A percentile compares a stretch with the other conserved stretches of the same genome.
These are phyloP conservation scores for Stictocephala bisonia DNA, from an alignment of 2,888 invertebrate genomes.

Conservation along the genomic window DNA sequence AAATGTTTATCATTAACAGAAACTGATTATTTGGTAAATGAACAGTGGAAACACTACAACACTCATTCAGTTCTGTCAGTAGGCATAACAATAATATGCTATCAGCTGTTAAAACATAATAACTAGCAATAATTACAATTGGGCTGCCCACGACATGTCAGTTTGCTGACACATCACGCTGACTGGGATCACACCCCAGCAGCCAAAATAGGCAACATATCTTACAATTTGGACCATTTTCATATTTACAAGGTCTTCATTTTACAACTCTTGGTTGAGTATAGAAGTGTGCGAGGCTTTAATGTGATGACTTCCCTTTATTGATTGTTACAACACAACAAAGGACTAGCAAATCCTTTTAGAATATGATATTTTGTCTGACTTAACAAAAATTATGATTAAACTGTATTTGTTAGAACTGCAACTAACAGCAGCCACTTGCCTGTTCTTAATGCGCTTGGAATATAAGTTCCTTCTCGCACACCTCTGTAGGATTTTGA, in stretches of 20 bases:
- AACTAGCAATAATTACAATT: constrained; percentile 36
- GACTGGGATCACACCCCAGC: constrained; percentile 33
- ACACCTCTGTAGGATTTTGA: constrained; percentile 12
- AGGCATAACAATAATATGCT: constrained; percentile 22
- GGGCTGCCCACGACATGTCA: too few species aligned
- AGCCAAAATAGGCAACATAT: constrained; percentile 4
- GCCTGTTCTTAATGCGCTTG: too few species aligned
- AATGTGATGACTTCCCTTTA: too few species aligned
- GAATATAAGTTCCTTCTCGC: too few species aligned
- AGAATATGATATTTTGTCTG: too few species aligned
- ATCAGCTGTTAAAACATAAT: constrained; percentile 18
- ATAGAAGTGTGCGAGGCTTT: background rate
- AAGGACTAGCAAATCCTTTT: too few species aligned
- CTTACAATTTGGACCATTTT: constrained; percentile 4
- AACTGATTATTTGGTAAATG: constrained; percentile 23
- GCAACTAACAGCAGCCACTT: too few species aligned
- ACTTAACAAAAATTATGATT: too few species aligned
- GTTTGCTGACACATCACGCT: too few species aligned
- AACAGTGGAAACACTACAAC: constrained; percentile 13
- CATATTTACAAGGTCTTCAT: background rate
- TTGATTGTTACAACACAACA: too few species aligned
- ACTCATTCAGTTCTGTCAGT: constrained; percentile 8
- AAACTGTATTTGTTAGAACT: too few species aligned
- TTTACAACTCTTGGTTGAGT: constrained; percentile 24
- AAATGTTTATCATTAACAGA: background rate